Evolutionary conservation across 1,140 invertebrate species (phyloP).

Genomic region (Trichomalopsis sarcophagae): DNA sequence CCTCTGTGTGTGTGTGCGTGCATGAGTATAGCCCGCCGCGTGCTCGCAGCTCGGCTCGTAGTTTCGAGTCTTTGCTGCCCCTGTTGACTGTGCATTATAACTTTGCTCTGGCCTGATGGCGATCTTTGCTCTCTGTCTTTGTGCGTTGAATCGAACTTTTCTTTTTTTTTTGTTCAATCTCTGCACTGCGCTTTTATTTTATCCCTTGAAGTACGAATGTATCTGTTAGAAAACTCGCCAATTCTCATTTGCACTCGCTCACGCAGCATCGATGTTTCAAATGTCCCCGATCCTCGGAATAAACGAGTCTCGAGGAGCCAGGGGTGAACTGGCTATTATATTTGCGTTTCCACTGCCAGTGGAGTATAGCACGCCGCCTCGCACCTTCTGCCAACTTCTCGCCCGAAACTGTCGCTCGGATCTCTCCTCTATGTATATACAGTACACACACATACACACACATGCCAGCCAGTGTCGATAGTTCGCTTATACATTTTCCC

Average conservation of each 20-base stretch:
- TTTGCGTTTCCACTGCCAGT: background rate
- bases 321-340: constrained; percentile 5
- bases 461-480: constrained; percentile 20
- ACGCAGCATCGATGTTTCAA: background rate
- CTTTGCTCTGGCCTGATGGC: too few species aligned
- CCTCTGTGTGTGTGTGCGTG: background rate
- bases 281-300: background rate
- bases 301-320: background rate
- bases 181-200: background rate
- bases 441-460: background rate
- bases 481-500: constrained; percentile 4
- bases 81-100: too few species aligned
- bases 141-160: too few species aligned
- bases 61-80: background rate
- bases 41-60: background rate
- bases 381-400: constrained; percentile 23
- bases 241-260: background rate
- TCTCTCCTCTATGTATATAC: background rate
- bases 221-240: too few species aligned
- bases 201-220: too few species aligned
- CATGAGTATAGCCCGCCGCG: too few species aligned
- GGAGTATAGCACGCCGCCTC: background rate
- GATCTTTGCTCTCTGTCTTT: too few species aligned
- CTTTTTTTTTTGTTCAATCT: too few species aligned
- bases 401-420: background rate